Percentiles rank a stretch among this genome's conserved stretches.
Conservation (phyloP, 2,888 invertebrate genomes). For the Calameuta filiformis region DNA sequence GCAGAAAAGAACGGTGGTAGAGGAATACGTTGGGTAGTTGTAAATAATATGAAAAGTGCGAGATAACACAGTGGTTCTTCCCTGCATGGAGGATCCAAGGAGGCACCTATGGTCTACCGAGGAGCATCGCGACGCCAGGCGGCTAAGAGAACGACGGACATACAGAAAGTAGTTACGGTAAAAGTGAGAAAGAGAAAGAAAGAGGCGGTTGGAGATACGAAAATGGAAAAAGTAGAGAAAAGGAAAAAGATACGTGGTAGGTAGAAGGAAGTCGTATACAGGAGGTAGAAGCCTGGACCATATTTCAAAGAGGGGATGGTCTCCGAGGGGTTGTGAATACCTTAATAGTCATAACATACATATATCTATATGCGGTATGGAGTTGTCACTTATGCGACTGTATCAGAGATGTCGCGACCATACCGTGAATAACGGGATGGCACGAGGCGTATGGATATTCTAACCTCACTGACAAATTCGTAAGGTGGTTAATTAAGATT, state of each 20-base stretch:
- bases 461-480: no score
- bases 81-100: slow-evolving; percentile 8
- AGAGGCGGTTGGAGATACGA: slow-evolving; percentile 17
- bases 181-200: slow-evolving; percentile 8
- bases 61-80: slow-evolving; percentile 16
- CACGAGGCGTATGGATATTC: slow-evolving; percentile 17
- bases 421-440: no score
- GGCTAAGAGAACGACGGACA: slow-evolving; percentile 21
- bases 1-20: not conserved
- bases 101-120: not conserved
- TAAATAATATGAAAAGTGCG: slow-evolving; percentile 55
- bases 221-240: slow-evolving; percentile 14
- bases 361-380: slow-evolving; percentile 35
- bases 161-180: not conserved
- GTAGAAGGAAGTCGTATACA: not conserved
- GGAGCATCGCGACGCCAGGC: not conserved
- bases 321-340: slow-evolving; percentile 61
- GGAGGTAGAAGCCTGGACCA: slow-evolving; percentile 28
- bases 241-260: slow-evolving; percentile 1
- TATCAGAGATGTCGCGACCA: not conserved
- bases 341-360: slow-evolving; percentile 60
- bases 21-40: slow-evolving; percentile 26
- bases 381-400: slow-evolving; percentile 19
- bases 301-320: slow-evolving; percentile 59
- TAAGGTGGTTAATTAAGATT: no score